A percentile compares a stretch with the other conserved stretches of the same genome.
These are phyloP conservation scores for Sterrhoptilus dennistouni DNA, from an alignment of 2,113 vertebrate genomes.

Conservation along the genomic window DNA sequence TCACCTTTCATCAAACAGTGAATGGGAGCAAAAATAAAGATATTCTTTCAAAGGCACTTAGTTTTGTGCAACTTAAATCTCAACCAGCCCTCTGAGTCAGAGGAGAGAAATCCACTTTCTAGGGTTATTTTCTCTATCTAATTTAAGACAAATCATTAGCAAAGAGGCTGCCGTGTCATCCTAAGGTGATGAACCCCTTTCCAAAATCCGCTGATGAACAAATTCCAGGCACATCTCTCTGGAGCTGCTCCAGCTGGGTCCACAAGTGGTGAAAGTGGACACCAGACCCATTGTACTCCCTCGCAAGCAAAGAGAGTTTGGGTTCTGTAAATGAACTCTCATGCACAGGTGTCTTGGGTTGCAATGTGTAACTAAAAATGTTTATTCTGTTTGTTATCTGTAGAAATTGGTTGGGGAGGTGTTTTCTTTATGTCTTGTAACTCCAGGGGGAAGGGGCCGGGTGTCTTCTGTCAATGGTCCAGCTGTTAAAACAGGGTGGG, in stretches of 20 bases:
- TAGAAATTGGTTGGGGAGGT: too few relatives aligned
- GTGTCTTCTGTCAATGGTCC: too few relatives aligned
- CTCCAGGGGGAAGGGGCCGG: too few relatives aligned
- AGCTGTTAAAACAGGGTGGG: too few relatives aligned
- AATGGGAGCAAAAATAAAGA: not conserved
- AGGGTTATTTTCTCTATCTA: not conserved
- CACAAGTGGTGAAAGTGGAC: not conserved
- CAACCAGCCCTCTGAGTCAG: not conserved
- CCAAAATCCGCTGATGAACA: not conserved
- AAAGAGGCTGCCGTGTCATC: not conserved
- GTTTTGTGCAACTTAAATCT: not conserved
- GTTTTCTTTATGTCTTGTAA: too few relatives aligned
- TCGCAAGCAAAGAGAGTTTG: rapidly evolving
- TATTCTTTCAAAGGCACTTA: not conserved
- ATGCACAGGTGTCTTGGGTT: too few relatives aligned
- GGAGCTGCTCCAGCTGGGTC: not conserved
- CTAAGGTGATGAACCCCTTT: not conserved
- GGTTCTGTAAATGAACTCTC: not conserved
- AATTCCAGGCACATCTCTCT: not conserved
- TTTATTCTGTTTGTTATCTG: too few relatives aligned
- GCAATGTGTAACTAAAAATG: too few relatives aligned
- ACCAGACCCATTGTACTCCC: not conserved
- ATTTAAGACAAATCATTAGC: not conserved
- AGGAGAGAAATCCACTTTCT: not conserved
- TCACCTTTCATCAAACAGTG: not conserved